phyloP scores from a whole-genome alignment of 2,888 invertebrate genomes.

The Horisme vitalbata region DNA sequence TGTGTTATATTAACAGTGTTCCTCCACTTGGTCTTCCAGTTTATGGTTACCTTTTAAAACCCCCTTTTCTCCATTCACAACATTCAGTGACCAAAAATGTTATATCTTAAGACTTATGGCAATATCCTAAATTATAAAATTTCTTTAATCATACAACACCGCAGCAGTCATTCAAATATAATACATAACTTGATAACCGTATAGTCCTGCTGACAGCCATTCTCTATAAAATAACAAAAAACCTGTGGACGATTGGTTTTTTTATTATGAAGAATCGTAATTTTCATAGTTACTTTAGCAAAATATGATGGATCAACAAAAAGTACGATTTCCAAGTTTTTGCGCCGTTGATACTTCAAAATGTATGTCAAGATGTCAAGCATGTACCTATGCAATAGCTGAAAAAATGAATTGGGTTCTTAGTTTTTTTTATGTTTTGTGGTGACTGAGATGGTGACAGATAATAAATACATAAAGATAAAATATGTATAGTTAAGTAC shows the following conservation, averaged over 20 bases:
- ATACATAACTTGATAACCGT: constrained; percentile 7
- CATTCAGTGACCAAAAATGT: too few species aligned
- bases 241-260: neutral
- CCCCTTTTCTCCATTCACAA: too few species aligned
- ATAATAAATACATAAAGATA: too few species aligned
- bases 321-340: constrained; percentile 22
- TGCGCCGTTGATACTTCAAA: constrained; percentile 20
- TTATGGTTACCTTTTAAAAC: too few species aligned
- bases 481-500: too few species aligned
- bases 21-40: too few species aligned
- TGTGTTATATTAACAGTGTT: too few species aligned
- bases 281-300: constrained; percentile 18
- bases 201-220: neutral
- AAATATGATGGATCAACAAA: constrained; percentile 18
- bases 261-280: constrained; percentile 4
- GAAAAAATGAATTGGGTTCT: constrained; percentile 29
- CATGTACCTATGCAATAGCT: constrained; percentile 28
- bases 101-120: too few species aligned
- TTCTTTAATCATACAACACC: too few species aligned
- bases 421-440: constrained; percentile 16
- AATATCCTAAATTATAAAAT: too few species aligned
- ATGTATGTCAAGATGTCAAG: constrained; percentile 41
- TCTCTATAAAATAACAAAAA: constrained; percentile 7
- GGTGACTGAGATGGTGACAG: neutral
- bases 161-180: too few species aligned